A percentile compares a stretch with the other conserved stretches of the same genome.
Evolutionary conservation across 2,797 vertebrate species (phyloP).

Genomic region (Serranus cabrilla): DNA sequence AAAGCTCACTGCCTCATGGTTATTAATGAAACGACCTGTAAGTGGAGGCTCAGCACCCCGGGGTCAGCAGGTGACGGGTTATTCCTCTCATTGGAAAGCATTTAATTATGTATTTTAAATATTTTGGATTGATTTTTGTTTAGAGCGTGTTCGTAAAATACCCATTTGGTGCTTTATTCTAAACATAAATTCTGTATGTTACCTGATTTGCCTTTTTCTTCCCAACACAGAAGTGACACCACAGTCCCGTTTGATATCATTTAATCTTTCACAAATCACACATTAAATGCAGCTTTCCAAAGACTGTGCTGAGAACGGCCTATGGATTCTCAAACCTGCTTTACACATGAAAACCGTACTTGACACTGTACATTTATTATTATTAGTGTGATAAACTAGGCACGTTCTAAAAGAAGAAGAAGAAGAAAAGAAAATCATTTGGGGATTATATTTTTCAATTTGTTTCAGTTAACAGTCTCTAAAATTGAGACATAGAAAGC

Average conservation of each 20-base stretch:
- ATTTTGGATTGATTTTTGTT: background rate
- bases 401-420: constrained; percentile 57
- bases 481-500: constrained; percentile 39
- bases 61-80: no score
- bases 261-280: constrained; percentile 61
- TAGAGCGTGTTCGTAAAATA: background rate
- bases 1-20: constrained; percentile 16
- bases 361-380: constrained; percentile 62
- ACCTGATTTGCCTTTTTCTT: background rate
- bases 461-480: constrained; percentile 45
- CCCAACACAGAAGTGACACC: constrained; percentile 26
- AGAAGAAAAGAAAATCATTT: constrained; percentile 9
- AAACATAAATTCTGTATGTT: constrained; percentile 24
- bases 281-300: constrained; percentile 45
- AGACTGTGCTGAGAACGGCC: constrained; percentile 35
- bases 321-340: constrained; percentile 38
- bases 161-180: constrained; percentile 41
- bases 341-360: constrained; percentile 51
- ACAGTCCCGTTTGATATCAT: constrained; percentile 46
- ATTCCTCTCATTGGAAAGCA: no score
- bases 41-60: no score
- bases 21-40: background rate
- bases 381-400: constrained; percentile 53
- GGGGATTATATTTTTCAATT: constrained; percentile 33
- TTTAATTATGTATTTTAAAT: background rate